A percentile compares a stretch with the other conserved stretches of the same genome.
Evolutionary conservation across 2,797 vertebrate species (phyloP).

Genomic region (Lepidocolaptes lacrymiger): DNA sequence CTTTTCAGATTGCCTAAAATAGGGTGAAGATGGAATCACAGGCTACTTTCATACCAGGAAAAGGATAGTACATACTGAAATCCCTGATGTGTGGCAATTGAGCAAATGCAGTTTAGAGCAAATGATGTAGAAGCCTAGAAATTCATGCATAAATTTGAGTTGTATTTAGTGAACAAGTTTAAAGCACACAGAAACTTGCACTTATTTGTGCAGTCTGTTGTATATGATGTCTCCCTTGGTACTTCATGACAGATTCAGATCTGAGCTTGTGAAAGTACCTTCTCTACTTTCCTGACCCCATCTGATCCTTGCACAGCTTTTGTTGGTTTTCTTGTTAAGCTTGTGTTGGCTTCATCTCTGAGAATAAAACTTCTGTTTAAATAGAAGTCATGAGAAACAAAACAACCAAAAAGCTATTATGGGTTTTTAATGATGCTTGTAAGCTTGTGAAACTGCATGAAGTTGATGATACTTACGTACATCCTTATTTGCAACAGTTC

Average conservation of each 20-base stretch:
- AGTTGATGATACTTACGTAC: not conserved
- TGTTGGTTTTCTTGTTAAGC: not conserved
- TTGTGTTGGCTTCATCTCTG: not conserved
- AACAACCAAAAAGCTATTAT: not conserved
- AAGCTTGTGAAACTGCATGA: not conserved
- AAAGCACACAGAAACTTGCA: not conserved
- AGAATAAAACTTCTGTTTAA: not conserved
- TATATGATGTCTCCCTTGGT: not conserved
- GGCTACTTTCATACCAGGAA: not conserved
- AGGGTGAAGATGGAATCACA: not conserved
- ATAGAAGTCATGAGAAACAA: not conserved
- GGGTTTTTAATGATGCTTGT: not conserved
- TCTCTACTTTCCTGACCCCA: not conserved
- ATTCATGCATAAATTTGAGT: not conserved
- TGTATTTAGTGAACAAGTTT: not conserved
- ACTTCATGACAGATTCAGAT: not conserved
- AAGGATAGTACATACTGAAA: rapidly evolving
- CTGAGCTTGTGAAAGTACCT: not conserved
- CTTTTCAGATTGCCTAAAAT: not conserved
- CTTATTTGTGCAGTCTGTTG: not conserved
- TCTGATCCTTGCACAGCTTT: not conserved
- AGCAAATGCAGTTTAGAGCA: not conserved
- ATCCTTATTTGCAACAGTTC: not conserved
- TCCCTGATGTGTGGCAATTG: not conserved
- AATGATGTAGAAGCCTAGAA: not conserved